These are phyloP conservation scores for Avahi laniger DNA, from an alignment of 2,797 vertebrate genomes.

Conservation along the genomic window DNA sequence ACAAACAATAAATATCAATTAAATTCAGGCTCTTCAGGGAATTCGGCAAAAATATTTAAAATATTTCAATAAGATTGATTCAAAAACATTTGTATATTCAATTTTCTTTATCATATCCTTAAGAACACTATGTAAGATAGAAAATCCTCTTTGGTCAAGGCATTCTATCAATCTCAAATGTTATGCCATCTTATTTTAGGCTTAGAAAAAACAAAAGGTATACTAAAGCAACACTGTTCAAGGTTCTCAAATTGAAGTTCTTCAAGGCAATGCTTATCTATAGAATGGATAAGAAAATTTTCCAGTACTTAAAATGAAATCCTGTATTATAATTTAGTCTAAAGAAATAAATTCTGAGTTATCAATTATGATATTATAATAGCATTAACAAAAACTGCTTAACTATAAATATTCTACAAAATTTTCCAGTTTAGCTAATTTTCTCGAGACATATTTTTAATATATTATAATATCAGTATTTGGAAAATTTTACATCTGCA, in stretches of 20 bases:
- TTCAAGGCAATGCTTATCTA: neutral
- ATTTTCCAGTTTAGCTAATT: neutral
- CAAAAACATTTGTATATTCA: neutral
- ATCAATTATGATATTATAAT: neutral
- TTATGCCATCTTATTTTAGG: neutral
- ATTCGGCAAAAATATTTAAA: neutral
- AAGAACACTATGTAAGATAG: neutral
- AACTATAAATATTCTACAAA: neutral
- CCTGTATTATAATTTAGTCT: neutral
- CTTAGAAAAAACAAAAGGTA: conserved; percentile 27
- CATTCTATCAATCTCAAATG: neutral
- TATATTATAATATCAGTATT: neutral
- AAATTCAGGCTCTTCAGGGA: neutral
- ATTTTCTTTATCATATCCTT: neutral
- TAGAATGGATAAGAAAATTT: neutral
- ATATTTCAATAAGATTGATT: neutral
- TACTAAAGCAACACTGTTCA: neutral
- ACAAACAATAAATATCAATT: neutral
- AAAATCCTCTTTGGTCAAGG: neutral
- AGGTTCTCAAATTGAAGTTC: neutral
- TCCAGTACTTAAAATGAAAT: conserved; percentile 35
- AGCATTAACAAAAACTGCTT: conserved; percentile 4
- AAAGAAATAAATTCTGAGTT: neutral
- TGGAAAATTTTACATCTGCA: neutral
- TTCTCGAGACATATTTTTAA: neutral